Percentiles rank a stretch among this genome's conserved stretches.
phyloP scores from a whole-genome alignment of 2,797 vertebrate genomes.

The Coregonus ussuriensis region DNA sequence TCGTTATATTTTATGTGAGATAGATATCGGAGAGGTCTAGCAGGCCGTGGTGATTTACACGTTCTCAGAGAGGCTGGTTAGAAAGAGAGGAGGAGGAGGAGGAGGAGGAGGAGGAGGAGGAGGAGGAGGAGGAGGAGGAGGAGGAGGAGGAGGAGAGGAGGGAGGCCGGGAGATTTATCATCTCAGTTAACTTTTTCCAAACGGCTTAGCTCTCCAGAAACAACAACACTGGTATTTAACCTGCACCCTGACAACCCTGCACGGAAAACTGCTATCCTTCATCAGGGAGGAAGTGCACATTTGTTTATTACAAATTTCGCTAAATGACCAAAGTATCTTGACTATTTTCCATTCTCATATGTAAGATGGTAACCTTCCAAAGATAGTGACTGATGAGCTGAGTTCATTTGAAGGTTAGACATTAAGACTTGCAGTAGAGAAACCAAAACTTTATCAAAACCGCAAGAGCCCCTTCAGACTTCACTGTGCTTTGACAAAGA shows the following conservation, averaged over 20 bases:
- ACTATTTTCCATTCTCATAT: slow-evolving; percentile 61
- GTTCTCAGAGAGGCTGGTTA: slow-evolving; percentile 54
- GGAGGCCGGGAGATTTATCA: slow-evolving; percentile 58
- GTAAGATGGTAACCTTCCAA: slow-evolving; percentile 58
- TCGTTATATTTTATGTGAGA: slow-evolving; percentile 63
- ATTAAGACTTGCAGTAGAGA: slow-evolving; percentile 49
- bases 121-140: slow-evolving; percentile 31
- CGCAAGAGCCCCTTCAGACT: slow-evolving; percentile 35
- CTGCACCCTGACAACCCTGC: slow-evolving; percentile 60
- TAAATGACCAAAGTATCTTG: slow-evolving; percentile 75
- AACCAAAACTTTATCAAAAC: slow-evolving; percentile 62
- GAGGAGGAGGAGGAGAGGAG: slow-evolving; percentile 32
- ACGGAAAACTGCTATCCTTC: slow-evolving; percentile 73
- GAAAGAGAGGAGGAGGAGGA: slow-evolving; percentile 23
- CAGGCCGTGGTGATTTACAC: slow-evolving; percentile 69
- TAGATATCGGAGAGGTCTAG: slow-evolving; percentile 60
- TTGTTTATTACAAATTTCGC: slow-evolving; percentile 77
- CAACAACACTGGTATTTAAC: slow-evolving; percentile 73
- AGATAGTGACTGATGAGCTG: slow-evolving; percentile 69
- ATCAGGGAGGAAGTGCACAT: slow-evolving; percentile 60
- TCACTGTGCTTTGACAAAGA: slow-evolving; percentile 59
- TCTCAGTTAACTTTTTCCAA: slow-evolving; percentile 76
- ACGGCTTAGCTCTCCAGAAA: slow-evolving; percentile 70
- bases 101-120: slow-evolving; percentile 32
- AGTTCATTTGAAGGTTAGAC: slow-evolving; percentile 84